Evolutionary conservation across 2,888 invertebrate genomes (phyloP).

Genomic region (Geophilus truncorum): DNA sequence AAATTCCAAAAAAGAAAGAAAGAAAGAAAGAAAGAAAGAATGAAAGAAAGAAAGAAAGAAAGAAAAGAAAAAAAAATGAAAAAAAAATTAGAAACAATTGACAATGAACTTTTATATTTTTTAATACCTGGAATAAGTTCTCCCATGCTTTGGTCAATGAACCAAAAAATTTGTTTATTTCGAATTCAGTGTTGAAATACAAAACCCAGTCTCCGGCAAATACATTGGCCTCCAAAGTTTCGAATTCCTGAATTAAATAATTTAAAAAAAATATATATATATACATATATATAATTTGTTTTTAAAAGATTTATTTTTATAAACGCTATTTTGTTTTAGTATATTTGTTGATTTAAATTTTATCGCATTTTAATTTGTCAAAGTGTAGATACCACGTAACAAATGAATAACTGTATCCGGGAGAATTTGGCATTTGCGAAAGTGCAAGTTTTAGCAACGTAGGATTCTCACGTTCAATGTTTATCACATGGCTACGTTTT

Average conservation of each 20-base stretch:
- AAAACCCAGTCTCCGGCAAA: conserved; percentile 2
- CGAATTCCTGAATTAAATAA: conserved; percentile 36
- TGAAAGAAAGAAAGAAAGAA: too few species aligned
- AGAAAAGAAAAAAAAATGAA: too few species aligned
- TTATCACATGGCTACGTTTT: background rate
- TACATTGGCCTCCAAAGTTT: conserved; percentile 13
- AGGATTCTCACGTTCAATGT: background rate
- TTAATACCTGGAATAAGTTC: background rate
- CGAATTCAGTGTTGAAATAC: conserved; percentile 2
- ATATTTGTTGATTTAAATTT: background rate
- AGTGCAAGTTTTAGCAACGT: background rate
- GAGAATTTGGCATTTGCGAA: background rate
- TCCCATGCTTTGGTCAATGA: background rate
- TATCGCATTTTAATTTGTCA: background rate
- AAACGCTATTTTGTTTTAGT: background rate
- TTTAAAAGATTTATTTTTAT: too few species aligned
- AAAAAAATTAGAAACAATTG: too few species aligned
- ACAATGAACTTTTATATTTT: background rate
- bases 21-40: too few species aligned
- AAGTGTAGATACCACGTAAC: background rate
- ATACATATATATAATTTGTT: background rate
- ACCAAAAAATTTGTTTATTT: background rate
- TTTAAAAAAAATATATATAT: conserved; percentile 13
- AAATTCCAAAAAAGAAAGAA: background rate
- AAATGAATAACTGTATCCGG: background rate